Conservation (phyloP, 2,888 invertebrate genomes). For the Drosophila picticornis region DNA sequence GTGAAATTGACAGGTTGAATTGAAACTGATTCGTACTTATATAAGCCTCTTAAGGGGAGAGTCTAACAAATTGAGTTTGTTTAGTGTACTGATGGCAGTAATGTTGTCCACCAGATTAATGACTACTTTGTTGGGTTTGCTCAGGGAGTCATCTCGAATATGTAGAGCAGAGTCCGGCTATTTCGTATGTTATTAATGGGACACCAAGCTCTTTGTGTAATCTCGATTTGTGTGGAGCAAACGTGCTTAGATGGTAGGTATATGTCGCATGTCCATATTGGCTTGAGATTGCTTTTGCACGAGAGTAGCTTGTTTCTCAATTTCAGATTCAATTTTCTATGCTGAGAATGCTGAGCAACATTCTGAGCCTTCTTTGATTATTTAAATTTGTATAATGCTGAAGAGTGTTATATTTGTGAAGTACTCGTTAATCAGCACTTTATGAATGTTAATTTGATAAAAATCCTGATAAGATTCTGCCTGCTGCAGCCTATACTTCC, state of each 20-base stretch:
- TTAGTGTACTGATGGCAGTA: neutral
- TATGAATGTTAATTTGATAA: neutral
- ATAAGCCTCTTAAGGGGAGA: neutral
- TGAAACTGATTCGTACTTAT: neutral
- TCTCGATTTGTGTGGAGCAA: neutral
- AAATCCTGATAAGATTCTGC: neutral
- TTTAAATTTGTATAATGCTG: neutral
- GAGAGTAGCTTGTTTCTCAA: neutral
- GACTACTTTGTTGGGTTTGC: neutral
- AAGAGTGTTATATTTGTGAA: neutral
- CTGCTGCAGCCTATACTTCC: too few species aligned
- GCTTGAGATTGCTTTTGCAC: neutral
- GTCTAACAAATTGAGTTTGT: neutral
- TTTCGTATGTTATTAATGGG: neutral
- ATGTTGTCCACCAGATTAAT: neutral
- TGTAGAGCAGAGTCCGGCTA: neutral
- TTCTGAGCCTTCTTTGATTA: neutral
- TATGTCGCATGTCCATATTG: neutral
- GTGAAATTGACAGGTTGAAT: neutral
- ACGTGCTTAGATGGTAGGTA: neutral
- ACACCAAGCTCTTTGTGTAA: neutral
- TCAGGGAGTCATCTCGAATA: neutral
- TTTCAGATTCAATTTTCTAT: neutral
- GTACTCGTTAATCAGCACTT: neutral
- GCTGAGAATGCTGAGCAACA: too few species aligned